phyloP scores from a whole-genome alignment of 64 coral and sea anemone species.

The Actinia tenebrosa region DNA sequence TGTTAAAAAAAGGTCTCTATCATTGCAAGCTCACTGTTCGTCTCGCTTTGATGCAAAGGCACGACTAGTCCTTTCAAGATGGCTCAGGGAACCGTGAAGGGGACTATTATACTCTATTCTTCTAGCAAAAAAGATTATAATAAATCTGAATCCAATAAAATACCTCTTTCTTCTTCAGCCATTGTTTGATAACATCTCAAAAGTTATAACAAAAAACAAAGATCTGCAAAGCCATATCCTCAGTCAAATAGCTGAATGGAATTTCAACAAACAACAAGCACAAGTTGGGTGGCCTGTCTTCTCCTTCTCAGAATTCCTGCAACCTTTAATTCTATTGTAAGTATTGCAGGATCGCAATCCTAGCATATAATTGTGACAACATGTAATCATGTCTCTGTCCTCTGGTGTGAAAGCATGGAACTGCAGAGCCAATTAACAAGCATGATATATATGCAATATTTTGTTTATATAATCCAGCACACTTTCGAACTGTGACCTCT shows the following conservation, averaged over 20 bases:
- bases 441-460: no score
- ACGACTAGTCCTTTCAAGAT: no score
- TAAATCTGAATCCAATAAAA: no score
- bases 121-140: neutral
- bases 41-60: no score
- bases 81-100: neutral
- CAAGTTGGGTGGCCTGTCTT: constrained; percentile 4
- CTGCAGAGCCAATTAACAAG: no score
- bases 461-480: no score
- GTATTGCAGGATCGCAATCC: neutral
- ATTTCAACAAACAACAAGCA: neutral
- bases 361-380: neutral
- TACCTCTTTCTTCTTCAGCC: neutral
- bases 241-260: neutral
- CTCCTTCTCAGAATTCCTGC: neutral
- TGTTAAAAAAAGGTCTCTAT: no score
- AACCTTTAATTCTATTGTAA: neutral
- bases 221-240: neutral
- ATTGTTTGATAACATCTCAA: neutral
- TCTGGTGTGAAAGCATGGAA: neutral
- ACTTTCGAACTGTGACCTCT: no score
- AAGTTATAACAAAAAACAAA: neutral
- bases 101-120: no score
- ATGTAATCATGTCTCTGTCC: no score
- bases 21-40: no score